A percentile compares a stretch with the other conserved stretches of the same genome.
Conservation (phyloP, 2,797 vertebrate species). For the Syngnathus acus region DNA sequence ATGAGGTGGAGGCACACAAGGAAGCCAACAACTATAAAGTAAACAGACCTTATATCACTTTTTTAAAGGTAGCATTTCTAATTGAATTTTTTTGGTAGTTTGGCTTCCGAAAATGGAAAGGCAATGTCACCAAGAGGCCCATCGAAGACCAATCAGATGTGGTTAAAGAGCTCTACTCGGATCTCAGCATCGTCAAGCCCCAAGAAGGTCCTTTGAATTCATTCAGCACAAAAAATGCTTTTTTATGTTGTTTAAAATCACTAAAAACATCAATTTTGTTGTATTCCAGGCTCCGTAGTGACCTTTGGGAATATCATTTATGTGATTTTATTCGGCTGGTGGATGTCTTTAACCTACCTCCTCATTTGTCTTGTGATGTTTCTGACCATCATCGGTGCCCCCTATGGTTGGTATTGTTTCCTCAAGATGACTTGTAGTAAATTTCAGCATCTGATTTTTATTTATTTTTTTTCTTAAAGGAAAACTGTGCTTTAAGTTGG, state of each 20-base stretch:
- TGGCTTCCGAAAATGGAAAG: slow-evolving; percentile 86
- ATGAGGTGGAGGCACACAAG: slow-evolving; percentile 78
- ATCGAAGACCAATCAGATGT: slow-evolving; percentile 74
- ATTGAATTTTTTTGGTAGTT: slow-evolving; percentile 55
- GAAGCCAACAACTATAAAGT: slow-evolving; percentile 83
- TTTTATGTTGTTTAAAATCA: neutral
- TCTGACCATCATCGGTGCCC: slow-evolving; percentile 65
- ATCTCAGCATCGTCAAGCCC: slow-evolving; percentile 71
- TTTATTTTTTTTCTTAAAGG: slow-evolving; percentile 48
- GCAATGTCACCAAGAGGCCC: slow-evolving; percentile 72
- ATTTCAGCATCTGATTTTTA: neutral
- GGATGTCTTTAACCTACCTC: slow-evolving; percentile 75
- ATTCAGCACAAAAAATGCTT: neutral
- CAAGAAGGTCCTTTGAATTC: slow-evolving; percentile 52
- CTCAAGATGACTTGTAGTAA: neutral
- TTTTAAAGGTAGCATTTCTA: neutral
- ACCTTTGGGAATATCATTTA: slow-evolving; percentile 76
- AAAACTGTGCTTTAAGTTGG: slow-evolving; percentile 70
- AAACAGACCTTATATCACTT: too few species aligned
- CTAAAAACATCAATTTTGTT: neutral
- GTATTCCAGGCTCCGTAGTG: slow-evolving; percentile 64
- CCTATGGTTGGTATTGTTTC: slow-evolving; percentile 68
- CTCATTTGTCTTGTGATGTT: slow-evolving; percentile 75
- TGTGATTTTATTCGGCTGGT: slow-evolving; percentile 82
- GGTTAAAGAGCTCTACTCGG: slow-evolving; percentile 77